These are phyloP conservation scores for Rosalia funebris DNA, from an alignment of 2,888 invertebrate species.

Conservation along the genomic window DNA sequence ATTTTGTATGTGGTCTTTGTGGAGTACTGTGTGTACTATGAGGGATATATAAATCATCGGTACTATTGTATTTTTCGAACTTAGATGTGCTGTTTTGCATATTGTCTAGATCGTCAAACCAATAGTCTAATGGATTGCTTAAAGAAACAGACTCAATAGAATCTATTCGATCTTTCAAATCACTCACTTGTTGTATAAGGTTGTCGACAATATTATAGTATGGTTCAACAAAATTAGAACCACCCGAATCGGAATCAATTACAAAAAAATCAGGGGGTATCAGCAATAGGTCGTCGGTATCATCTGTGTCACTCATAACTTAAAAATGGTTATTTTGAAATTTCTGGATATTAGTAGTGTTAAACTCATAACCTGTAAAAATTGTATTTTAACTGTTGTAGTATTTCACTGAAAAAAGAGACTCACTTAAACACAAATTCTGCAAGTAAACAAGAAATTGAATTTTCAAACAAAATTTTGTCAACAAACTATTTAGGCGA, in stretches of 20 bases:
- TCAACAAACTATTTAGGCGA: slow-evolving; percentile 26
- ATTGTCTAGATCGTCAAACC: slow-evolving; percentile 31
- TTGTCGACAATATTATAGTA: slow-evolving; percentile 69
- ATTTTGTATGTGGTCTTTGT: slow-evolving; percentile 57
- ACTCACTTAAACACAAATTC: slow-evolving; percentile 5
- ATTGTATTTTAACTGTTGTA: slow-evolving; percentile 4
- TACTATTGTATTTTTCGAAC: slow-evolving; percentile 50
- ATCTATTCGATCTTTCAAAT: slow-evolving; percentile 66
- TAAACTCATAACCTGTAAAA: slow-evolving; percentile 25
- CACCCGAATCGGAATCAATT: slow-evolving; percentile 65
- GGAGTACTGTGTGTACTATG: slow-evolving; percentile 60
- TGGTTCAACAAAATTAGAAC: slow-evolving; percentile 63
- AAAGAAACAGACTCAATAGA: slow-evolving; percentile 63
- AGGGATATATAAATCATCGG: slow-evolving; percentile 50
- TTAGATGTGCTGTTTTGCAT: slow-evolving; percentile 37
- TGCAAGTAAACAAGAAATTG: not conserved
- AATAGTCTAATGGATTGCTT: slow-evolving; percentile 41
- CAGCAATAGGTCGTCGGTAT: slow-evolving; percentile 82
- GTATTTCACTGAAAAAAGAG: not conserved
- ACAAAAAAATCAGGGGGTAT: slow-evolving; percentile 82
- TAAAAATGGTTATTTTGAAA: slow-evolving; percentile 12
- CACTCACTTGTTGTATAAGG: slow-evolving; percentile 72
- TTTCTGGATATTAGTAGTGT: slow-evolving; percentile 2
- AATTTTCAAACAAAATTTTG: slow-evolving; percentile 25
- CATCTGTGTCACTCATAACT: slow-evolving; percentile 79